Conservation (phyloP, 2,888 invertebrate species). For the Callyntrura guangdongensis region DNA sequence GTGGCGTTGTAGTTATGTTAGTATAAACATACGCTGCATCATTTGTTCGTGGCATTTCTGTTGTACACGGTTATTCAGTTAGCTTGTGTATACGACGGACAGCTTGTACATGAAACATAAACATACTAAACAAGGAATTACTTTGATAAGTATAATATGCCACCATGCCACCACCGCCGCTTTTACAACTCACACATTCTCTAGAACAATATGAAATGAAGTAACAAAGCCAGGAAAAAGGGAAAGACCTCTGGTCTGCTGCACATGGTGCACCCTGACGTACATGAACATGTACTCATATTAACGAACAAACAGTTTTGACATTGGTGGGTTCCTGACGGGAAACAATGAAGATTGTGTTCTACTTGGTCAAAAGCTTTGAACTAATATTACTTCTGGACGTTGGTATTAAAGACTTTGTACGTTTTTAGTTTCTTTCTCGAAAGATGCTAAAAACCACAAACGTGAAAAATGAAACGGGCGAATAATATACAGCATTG, state of each 20-base stretch:
- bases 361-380: slow-evolving; percentile 56
- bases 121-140: neutral
- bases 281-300: neutral
- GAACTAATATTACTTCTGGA: slow-evolving; percentile 47
- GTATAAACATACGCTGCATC: neutral
- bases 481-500: slow-evolving; percentile 13
- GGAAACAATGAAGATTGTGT: slow-evolving; percentile 18
- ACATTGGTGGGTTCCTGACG: slow-evolving; percentile 17
- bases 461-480: slow-evolving; percentile 45
- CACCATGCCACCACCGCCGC: no score
- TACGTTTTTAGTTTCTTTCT: neutral
- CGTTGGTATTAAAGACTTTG: neutral
- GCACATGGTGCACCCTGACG: slow-evolving; percentile 7
- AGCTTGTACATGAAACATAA: neutral
- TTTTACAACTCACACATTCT: neutral
- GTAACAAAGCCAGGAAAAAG: slow-evolving; percentile 5
- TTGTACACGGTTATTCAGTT: neutral
- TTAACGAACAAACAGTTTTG: slow-evolving; percentile 5
- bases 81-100: neutral
- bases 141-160: neutral
- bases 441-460: slow-evolving; percentile 17
- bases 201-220: neutral
- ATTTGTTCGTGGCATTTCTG: neutral
- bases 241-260: slow-evolving; percentile 7
- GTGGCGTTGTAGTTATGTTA: neutral